Percentiles rank a stretch among this genome's conserved stretches.
Evolutionary conservation across 2,113 vertebrate species (phyloP).

Genomic region (Elachura formosa): DNA sequence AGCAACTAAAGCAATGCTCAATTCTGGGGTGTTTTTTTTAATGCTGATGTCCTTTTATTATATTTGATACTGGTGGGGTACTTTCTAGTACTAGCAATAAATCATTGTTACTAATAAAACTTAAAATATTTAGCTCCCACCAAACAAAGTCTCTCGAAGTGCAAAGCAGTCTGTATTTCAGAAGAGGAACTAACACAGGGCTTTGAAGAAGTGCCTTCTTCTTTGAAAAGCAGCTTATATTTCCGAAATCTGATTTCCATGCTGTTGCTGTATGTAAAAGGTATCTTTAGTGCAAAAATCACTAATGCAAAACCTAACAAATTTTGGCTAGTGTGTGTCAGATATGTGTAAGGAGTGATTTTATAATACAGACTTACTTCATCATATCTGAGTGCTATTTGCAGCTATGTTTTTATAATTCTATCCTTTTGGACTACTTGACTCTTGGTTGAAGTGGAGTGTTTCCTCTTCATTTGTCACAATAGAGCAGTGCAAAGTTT

Average conservation of each 20-base stretch:
- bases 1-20: background rate
- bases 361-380: background rate
- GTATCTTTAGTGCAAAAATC: background rate
- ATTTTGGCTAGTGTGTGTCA: background rate
- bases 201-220: background rate
- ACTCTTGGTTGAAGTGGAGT: background rate
- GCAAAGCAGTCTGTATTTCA: background rate
- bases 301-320: background rate
- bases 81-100: background rate
- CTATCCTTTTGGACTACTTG: background rate
- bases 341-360: background rate
- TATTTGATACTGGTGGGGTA: background rate
- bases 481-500: rapidly evolving
- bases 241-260: background rate
- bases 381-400: background rate
- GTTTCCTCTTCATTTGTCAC: background rate
- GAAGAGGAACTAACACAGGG: background rate
- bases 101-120: background rate
- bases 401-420: background rate
- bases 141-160: background rate
- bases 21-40: background rate
- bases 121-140: background rate
- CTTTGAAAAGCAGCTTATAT: background rate
- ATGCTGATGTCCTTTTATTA: background rate
- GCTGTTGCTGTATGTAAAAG: background rate